Evolutionary conservation across 2,113 vertebrate species (phyloP).

Genomic region (Pardalotus punctatus): DNA sequence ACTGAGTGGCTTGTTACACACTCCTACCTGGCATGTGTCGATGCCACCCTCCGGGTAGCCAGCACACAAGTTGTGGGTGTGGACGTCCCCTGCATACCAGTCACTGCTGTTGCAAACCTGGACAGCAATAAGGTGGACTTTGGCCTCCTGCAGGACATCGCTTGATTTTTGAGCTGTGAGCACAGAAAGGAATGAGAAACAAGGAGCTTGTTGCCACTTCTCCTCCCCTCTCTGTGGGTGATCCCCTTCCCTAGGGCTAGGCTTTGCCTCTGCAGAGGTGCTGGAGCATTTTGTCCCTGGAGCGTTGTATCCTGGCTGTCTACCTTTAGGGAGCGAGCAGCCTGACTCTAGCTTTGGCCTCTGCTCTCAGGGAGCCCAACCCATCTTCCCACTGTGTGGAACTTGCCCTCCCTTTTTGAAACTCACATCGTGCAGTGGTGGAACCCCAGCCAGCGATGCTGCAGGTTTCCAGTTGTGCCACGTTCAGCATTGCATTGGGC

Average conservation of each 20-base stretch:
- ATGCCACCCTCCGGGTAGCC: background rate
- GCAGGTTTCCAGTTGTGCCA: background rate
- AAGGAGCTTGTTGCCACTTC: rapidly evolving
- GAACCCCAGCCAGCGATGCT: constrained; percentile 34
- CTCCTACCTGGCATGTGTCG: background rate
- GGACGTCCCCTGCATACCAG: background rate
- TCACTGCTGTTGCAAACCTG: background rate
- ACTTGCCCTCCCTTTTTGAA: background rate
- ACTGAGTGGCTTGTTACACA: rapidly evolving
- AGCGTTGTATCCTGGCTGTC: background rate
- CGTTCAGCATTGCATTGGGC: background rate
- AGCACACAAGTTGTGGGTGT: background rate
- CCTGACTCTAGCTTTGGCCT: background rate
- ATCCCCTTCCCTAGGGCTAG: background rate
- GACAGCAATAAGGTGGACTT: background rate
- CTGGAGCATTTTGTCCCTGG: rapidly evolving
- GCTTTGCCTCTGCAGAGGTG: background rate
- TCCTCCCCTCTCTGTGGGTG: background rate
- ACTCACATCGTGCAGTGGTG: background rate
- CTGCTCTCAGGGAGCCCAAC: background rate
- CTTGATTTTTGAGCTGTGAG: background rate
- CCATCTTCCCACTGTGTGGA: rapidly evolving
- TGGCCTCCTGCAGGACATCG: background rate
- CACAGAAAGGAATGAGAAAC: background rate
- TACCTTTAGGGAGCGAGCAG: background rate